These are phyloP conservation scores for Oxytorus armatus DNA, from an alignment of 2,888 invertebrate species.

Conservation along the genomic window DNA sequence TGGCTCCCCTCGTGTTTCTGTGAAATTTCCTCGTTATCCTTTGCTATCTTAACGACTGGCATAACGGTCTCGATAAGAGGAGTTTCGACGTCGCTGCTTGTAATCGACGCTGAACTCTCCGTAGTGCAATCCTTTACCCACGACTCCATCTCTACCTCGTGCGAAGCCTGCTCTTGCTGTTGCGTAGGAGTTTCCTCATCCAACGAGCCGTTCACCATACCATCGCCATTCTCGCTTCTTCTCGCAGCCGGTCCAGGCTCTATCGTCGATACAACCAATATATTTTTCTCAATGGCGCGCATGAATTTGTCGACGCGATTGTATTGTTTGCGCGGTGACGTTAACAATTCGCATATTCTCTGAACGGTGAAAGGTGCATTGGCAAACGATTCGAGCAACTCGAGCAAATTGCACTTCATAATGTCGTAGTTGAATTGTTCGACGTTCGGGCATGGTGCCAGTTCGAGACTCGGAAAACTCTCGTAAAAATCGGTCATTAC, in stretches of 20 bases:
- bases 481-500: conserved; percentile 96
- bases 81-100: conserved; percentile 73
- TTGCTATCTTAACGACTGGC: conserved; percentile 60
- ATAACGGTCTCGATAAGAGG: conserved; percentile 72
- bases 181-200: conserved; percentile 71
- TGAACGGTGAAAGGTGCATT: conserved; percentile 98
- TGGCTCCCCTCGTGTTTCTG: too few relatives aligned
- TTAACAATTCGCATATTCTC: conserved; percentile 96
- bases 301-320: conserved; percentile 98
- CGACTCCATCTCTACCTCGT: conserved; percentile 82
- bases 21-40: conserved; percentile 26
- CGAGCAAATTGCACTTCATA: conserved; percentile 93
- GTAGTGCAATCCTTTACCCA: conserved; percentile 82
- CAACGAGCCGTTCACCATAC: conserved; percentile 82
- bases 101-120: conserved; percentile 72
- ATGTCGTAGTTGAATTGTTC: conserved; percentile 95
- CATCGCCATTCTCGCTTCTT: conserved; percentile 82
- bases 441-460: conserved; percentile 95
- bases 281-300: conserved; percentile 98
- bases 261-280: conserved; percentile 90
- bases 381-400: conserved; percentile 92
- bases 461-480: conserved; percentile 90
- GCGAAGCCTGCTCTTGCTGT: conserved; percentile 67
- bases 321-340: conserved; percentile 96
- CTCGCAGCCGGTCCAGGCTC: conserved; percentile 84